phyloP scores from a whole-genome alignment of 2,888 invertebrate genomes.

The Yponomeuta cagnagella region DNA sequence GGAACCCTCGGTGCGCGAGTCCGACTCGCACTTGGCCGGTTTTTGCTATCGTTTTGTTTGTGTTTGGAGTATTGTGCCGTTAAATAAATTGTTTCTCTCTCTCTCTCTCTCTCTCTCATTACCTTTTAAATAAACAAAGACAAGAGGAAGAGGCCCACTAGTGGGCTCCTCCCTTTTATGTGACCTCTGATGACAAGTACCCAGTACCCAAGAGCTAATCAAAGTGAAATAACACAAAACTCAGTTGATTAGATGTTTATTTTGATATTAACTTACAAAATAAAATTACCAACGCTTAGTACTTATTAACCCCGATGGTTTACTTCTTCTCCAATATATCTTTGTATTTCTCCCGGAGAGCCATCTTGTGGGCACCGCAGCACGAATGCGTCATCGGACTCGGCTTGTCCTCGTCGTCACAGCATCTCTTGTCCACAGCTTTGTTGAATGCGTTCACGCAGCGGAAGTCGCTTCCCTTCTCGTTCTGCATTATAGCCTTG shows the following conservation, averaged over 20 bases:
- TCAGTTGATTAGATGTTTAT: conserved; percentile 17
- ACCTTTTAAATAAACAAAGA: too few relatives aligned
- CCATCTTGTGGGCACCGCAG: conserved; percentile 60
- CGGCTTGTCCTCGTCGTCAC: conserved; percentile 59
- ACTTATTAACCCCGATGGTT: background rate
- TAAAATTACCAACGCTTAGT: conserved; percentile 51
- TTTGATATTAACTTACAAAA: conserved; percentile 63
- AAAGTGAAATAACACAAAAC: background rate
- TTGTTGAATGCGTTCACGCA: conserved; percentile 59
- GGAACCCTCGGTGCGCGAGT: too few relatives aligned
- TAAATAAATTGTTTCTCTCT: too few relatives aligned
- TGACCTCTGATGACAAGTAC: too few relatives aligned
- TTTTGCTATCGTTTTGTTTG: too few relatives aligned
- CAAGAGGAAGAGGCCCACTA: too few relatives aligned
- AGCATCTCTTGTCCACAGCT: conserved; percentile 62
- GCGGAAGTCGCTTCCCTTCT: conserved; percentile 55
- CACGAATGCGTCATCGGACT: conserved; percentile 52
- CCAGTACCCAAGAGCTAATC: background rate
- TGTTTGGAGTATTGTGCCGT: too few relatives aligned
- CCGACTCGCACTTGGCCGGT: too few relatives aligned
- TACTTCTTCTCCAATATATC: conserved; percentile 29
- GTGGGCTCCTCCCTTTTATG: too few relatives aligned
- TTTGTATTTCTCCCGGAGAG: conserved; percentile 54
- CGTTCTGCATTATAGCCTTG: conserved; percentile 54
- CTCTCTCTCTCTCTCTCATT: too few relatives aligned